Conservation (phyloP, 2,797 vertebrate species). For the Sarcoramphus papa region DNA sequence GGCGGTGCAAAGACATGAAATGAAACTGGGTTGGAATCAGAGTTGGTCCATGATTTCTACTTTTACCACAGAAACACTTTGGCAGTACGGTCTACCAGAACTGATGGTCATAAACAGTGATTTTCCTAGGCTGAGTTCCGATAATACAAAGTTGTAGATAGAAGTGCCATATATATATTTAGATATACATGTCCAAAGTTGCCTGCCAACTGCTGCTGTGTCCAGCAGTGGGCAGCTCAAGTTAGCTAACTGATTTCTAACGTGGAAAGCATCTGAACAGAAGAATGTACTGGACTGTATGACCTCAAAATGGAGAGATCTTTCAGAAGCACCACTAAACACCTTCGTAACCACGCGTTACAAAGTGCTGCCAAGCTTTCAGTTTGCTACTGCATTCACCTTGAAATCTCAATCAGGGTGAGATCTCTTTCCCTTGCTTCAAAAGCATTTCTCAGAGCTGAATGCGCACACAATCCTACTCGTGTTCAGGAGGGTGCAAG, state of each 20-base stretch:
- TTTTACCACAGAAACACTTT: neutral
- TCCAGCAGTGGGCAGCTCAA: neutral
- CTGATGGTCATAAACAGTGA: neutral
- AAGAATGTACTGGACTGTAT: accelerated
- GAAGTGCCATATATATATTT: neutral
- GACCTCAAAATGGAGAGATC: neutral
- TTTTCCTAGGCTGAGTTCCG: neutral
- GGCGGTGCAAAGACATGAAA: neutral
- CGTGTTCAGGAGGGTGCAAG: neutral
- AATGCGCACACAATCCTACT: neutral
- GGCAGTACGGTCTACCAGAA: neutral
- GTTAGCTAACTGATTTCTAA: neutral
- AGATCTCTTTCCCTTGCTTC: neutral
- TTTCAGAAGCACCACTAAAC: neutral
- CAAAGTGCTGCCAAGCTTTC: neutral
- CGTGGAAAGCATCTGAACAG: neutral
- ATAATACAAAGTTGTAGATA: accelerated
- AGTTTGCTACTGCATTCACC: neutral
- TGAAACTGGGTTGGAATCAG: neutral
- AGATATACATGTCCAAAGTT: neutral
- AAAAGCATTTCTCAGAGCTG: neutral
- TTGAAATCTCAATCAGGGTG: neutral
- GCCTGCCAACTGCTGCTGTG: neutral
- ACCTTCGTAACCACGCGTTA: accelerated
- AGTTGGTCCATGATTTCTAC: neutral